Evolutionary conservation across 2,797 vertebrate species (phyloP), one percentile per base, ranked within the genome.

Genomic region (Peromyscus melanophrys): DNA sequence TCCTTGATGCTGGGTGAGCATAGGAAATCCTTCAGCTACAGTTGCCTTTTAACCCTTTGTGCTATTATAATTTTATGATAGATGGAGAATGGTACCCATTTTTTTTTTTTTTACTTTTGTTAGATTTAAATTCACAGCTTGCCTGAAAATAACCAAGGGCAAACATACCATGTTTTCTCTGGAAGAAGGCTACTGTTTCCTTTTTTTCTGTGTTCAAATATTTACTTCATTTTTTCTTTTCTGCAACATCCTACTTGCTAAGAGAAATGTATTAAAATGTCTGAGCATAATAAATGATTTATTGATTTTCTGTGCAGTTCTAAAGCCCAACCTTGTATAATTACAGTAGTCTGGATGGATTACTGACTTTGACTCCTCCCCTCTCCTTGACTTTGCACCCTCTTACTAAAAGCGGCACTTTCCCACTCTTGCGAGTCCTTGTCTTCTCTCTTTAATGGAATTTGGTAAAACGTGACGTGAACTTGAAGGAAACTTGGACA

Each of bases 261-360:
- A 85, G n/a, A 90, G 34, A 67, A 89, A 27, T 59, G 19, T 65
- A 4, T 86, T 82, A 96, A 94, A 71, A 80, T 92, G 43, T 59
- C 40, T 57, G 8, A 5, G 83, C 25, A 55, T 25, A 96, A 40
- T 89, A 23, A 19, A n/a, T 2, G n/a, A 46, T 25, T 76, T 67
- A 71, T 63, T 89, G 67, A 78, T 95, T 92, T 88, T 89, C 11
- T 23, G 85, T 67, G 9, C 13, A 76, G 8, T 59, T 84, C 27
- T 40, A 83, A 6, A 52, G 19, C 77, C 59, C 52, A 37, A 40
- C 1, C 83, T 81, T 59, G 69, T 95, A 19, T 63, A 71, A 65
- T 84, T 52, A 21, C 2, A 17, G 65, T 29, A 63, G 67, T 46
- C 6, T 83, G 31, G 2, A 43, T 81, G 19, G 31, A 83, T 46